These are phyloP conservation scores for Brachionichthys hirsutus DNA, from an alignment of 2,113 vertebrate species.

Conservation along the genomic window DNA sequence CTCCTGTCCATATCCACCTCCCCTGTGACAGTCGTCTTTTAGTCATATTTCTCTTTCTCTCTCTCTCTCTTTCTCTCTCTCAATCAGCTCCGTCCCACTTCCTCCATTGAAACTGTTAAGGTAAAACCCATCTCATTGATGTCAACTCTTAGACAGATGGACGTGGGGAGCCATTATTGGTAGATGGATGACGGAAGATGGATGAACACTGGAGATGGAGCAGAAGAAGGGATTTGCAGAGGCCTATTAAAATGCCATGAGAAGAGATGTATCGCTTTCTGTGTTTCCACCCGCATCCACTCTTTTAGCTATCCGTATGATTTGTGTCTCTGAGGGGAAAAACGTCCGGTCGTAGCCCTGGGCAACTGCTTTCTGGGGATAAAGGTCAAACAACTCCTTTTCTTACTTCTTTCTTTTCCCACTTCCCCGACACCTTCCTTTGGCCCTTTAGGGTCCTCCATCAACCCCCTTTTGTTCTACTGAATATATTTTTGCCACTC, in stretches of 20 bases:
- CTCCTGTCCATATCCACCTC: constrained; percentile 29
- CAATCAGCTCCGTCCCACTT: constrained; percentile 8
- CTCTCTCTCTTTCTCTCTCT: constrained; percentile 50
- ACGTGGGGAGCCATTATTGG: constrained; percentile 58
- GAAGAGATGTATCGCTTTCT: constrained; percentile 62
- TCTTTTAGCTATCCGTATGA: constrained; percentile 67
- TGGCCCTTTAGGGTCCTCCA: not conserved
- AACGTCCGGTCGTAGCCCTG: constrained; percentile 47
- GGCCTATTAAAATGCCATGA: constrained; percentile 72
- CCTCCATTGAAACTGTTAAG: constrained; percentile 42
- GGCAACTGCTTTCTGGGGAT: constrained; percentile 41
- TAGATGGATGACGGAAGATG: constrained; percentile 61
- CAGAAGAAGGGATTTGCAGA: constrained; percentile 56
- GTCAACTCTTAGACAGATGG: constrained; percentile 43
- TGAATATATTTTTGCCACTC: not conserved
- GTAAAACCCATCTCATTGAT: constrained; percentile 61
- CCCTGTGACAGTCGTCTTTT: constrained; percentile 36
- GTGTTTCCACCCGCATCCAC: constrained; percentile 58
- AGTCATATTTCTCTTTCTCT: constrained; percentile 36
- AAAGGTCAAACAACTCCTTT: constrained; percentile 59
- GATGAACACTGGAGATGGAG: constrained; percentile 51
- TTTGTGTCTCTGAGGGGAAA: constrained; percentile 62
- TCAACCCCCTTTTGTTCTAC: not conserved
- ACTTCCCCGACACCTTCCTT: constrained; percentile 16
- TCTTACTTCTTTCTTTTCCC: constrained; percentile 37